Base-by-base conservation (phyloP, 2,113 vertebrate species). In the Nibea coibor region DNA sequence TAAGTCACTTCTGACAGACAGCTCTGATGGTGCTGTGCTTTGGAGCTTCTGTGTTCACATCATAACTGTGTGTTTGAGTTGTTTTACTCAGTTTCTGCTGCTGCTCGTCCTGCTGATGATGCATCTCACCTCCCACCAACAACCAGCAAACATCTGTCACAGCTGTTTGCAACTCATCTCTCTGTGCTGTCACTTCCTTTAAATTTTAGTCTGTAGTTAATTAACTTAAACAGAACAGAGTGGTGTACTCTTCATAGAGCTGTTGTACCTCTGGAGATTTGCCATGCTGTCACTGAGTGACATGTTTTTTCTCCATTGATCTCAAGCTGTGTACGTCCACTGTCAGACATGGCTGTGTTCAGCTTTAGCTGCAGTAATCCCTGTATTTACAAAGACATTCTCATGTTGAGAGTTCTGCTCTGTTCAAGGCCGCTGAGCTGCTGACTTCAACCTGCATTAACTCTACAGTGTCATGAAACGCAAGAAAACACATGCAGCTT, bases 341-440 rank as follows among this genome's bases (percentile, higher is more conserved):
- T 26, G 24, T 26, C 24, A 26, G 24, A 26, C 24, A 26, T 26
- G 24, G 2, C 24, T 72, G 82, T 76, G 65, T 67, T 66, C 20
- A 78, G 80, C 67, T 78, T 58, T n/a, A 47, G 77, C 78, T 77
- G 63, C 61, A 45, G 42, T 86, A 82, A 90, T 86, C 81, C 70
- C 35, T 66, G 58, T 76, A 64, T 84, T 77, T 71, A 86, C 80
- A 83, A 75, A 87, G 80, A 64, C 69, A 39, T 64, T 54, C 26
- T 81, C 26, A 63, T 72, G 72, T 83, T 69, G 58, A 76, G 58
- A 86, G 78, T 58, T 57, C 70, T 75, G 47, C 66, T 79, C 39
- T 22, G 75, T 61, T 58, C 51, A 54, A 22, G 51, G n/a, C 20
- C n/a, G 11, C 51, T 54, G 51, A 54, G 51, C 51, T 22, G 51